Evolutionary conservation across 2,888 invertebrate species (phyloP).

Genomic region (Synergus laeviventris): DNA sequence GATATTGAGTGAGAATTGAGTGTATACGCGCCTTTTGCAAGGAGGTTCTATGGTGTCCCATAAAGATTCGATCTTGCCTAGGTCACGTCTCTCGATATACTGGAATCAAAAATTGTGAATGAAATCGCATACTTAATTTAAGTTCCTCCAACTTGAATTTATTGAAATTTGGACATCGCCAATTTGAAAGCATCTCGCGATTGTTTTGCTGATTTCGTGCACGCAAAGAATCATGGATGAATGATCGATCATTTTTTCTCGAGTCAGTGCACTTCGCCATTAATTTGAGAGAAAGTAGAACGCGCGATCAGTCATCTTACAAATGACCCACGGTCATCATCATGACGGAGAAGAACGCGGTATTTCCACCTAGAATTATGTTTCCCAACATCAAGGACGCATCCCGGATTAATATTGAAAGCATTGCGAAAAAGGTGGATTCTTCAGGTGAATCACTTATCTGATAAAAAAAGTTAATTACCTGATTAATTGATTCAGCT

Average conservation of each 20-base stretch:
- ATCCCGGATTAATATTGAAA: slow-evolving; percentile 14
- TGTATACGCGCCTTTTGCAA: neutral
- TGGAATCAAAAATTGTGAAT: neutral
- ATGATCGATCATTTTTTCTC: slow-evolving; percentile 16
- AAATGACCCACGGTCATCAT: slow-evolving; percentile 30
- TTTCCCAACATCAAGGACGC: slow-evolving; percentile 18
- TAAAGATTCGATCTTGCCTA: slow-evolving; percentile 31
- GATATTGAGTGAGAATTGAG: neutral
- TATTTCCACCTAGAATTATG: neutral
- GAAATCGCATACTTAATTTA: neutral
- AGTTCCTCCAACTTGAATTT: no score
- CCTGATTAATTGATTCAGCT: no score
- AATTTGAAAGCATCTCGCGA: neutral
- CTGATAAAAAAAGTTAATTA: no score
- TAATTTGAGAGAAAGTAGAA: slow-evolving; percentile 62
- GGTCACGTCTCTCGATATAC: slow-evolving; percentile 12
- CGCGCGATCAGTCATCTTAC: slow-evolving; percentile 44
- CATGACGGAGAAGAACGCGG: slow-evolving; percentile 16
- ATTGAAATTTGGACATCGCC: neutral
- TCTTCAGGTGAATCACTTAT: no score
- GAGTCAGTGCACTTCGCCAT: slow-evolving; percentile 35
- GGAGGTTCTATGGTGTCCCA: neutral
- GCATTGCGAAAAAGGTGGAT: neutral
- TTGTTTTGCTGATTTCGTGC: slow-evolving; percentile 14
- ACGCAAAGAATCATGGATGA: slow-evolving; percentile 1